Conservation (phyloP, 2,888 invertebrate species). For the Phengaris arion region DNA sequence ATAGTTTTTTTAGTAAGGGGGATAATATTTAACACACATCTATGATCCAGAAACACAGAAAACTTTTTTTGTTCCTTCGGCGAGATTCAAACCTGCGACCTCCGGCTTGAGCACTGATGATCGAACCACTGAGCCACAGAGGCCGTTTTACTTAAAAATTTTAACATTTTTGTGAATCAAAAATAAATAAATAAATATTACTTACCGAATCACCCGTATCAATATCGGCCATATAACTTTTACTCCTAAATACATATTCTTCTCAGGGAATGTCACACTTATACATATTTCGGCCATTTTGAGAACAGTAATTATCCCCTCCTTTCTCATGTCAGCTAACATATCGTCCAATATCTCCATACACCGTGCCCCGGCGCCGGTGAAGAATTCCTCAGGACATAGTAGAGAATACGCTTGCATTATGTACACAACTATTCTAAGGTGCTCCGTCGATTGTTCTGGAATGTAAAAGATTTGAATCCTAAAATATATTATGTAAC, state of each 20-base stretch:
- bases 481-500: too few species aligned
- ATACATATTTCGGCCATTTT: slow-evolving; percentile 84
- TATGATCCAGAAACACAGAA: too few species aligned
- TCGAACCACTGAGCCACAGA: too few species aligned
- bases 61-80: too few species aligned
- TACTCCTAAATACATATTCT: slow-evolving; percentile 84
- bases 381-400: slow-evolving; percentile 87
- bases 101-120: too few species aligned
- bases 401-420: slow-evolving; percentile 90
- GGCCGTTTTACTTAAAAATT: too few species aligned
- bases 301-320: slow-evolving; percentile 82
- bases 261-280: slow-evolving; percentile 84
- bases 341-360: slow-evolving; percentile 85
- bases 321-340: slow-evolving; percentile 85
- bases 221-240: slow-evolving; percentile 74
- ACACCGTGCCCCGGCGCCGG: slow-evolving; percentile 84
- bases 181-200: slow-evolving; percentile 32
- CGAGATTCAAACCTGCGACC: too few species aligned
- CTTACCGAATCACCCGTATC: slow-evolving; percentile 66
- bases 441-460: slow-evolving; percentile 91
- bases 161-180: too few species aligned
- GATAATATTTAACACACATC: too few species aligned
- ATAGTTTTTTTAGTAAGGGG: too few species aligned
- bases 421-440: slow-evolving; percentile 88
- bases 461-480: slow-evolving; percentile 41